These are phyloP conservation scores for Caracal caracal DNA, from an alignment of 2,113 vertebrate species.

Conservation along the genomic window DNA sequence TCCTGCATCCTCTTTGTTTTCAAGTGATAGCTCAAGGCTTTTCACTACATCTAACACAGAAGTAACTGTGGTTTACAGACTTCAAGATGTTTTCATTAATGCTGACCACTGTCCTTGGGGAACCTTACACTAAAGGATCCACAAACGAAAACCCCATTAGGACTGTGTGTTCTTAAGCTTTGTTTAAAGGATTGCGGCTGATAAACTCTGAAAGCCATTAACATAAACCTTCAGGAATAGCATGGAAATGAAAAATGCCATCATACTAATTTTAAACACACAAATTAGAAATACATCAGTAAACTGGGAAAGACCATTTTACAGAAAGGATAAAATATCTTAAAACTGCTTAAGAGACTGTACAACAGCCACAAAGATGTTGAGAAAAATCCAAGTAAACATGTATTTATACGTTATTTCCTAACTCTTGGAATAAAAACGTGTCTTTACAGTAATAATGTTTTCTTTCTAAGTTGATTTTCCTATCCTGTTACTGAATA, in stretches of 20 bases:
- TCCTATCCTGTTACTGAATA: background rate
- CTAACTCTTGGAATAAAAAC: background rate
- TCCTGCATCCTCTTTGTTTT: background rate
- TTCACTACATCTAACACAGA: background rate
- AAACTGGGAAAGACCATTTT: background rate
- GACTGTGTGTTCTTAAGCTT: background rate
- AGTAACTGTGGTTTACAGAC: background rate
- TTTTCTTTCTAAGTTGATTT: slow-evolving; percentile 47
- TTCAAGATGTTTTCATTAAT: slow-evolving; percentile 23
- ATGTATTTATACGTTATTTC: background rate
- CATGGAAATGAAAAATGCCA: background rate
- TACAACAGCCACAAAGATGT: background rate
- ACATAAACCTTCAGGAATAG: background rate
- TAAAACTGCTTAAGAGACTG: background rate
- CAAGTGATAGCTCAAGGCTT: background rate
- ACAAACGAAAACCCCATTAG: slow-evolving; percentile 35
- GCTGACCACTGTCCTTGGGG: background rate
- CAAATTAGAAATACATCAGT: background rate
- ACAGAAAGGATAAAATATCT: slow-evolving; percentile 27
- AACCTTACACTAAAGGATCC: background rate
- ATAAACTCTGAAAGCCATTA: background rate
- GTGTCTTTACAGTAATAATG: background rate
- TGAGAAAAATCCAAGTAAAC: slow-evolving; percentile 1
- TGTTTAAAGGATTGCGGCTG: background rate
- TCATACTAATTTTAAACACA: slow-evolving; percentile 14